phyloP scores from a whole-genome alignment of 2,797 vertebrate genomes.

The Enteromius anoplus region DNA sequence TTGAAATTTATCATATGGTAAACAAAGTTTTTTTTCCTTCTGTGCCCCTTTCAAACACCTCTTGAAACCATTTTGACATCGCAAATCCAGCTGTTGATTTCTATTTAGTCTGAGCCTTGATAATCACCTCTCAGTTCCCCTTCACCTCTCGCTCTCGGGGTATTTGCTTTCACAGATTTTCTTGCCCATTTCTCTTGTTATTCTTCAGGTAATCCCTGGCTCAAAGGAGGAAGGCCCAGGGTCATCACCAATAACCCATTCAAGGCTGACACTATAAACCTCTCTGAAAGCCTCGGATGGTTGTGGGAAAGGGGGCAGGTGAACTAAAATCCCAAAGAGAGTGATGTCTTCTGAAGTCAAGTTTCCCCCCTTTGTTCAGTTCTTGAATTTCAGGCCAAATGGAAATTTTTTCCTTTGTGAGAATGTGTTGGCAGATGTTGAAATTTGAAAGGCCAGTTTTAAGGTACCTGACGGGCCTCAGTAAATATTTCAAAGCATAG shows the following conservation, averaged over 20 bases:
- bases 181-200: constrained; percentile 53
- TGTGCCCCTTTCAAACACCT: constrained; percentile 35
- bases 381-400: constrained; percentile 37
- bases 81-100: constrained; percentile 49
- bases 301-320: constrained; percentile 11
- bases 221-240: constrained; percentile 46
- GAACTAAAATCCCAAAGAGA: constrained; percentile 48
- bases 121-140: constrained; percentile 40
- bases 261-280: constrained; percentile 37
- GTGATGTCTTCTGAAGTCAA: constrained; percentile 19
- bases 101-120: constrained; percentile 52
- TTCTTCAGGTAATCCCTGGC: constrained; percentile 53
- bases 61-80: constrained; percentile 38
- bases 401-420: constrained; percentile 22
- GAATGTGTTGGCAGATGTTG: constrained; percentile 25
- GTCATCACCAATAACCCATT: constrained; percentile 42
- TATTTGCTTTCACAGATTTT: constrained; percentile 58
- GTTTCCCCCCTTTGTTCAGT: constrained; percentile 1
- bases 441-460: constrained; percentile 13
- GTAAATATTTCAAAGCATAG: constrained; percentile 36
- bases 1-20: constrained; percentile 45
- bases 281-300: constrained; percentile 10
- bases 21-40: constrained; percentile 34
- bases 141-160: constrained; percentile 27
- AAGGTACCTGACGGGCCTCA: not conserved